Percentiles rank a stretch among this genome's conserved stretches.
Conservation (phyloP, 2,797 vertebrate genomes). For the Rachycentron canadum region DNA sequence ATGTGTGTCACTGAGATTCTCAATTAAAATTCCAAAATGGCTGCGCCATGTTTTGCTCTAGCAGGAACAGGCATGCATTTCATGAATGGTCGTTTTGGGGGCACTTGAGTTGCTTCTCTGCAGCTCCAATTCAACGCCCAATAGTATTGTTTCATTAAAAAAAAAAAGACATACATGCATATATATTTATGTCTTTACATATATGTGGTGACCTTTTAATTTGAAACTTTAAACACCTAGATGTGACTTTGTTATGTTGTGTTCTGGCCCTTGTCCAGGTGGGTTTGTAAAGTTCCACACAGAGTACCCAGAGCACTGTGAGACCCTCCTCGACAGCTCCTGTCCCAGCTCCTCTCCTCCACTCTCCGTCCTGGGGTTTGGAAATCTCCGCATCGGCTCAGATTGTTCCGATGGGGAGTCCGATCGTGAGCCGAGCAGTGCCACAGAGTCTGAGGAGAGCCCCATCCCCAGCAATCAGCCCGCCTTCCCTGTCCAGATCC, state of each 20-base stretch:
- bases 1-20: conserved; percentile 76
- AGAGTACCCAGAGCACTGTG: conserved; percentile 94
- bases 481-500: conserved; percentile 97
- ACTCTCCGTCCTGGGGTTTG: conserved; percentile 92
- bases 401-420: conserved; percentile 98
- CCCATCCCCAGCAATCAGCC: conserved; percentile 95
- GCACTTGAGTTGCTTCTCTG: conserved; percentile 6
- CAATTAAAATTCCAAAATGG: conserved; percentile 87
- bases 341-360: conserved; percentile 93
- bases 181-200: too few relatives aligned
- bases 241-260: conserved; percentile 30
- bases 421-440: conserved; percentile 94
- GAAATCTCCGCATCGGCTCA: conserved; percentile 96
- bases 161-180: not conserved
- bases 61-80: conserved; percentile 77
- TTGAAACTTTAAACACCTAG: not conserved
- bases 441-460: conserved; percentile 96
- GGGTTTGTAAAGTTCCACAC: conserved; percentile 98
- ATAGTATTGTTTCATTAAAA: not conserved
- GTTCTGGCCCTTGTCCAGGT: conserved; percentile 82
- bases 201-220: not conserved
- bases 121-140: not conserved
- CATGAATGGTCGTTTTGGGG: conserved; percentile 72
- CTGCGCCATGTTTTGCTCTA: conserved; percentile 79
- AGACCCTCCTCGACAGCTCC: conserved; percentile 95